Evolutionary conservation across 2,113 vertebrate genomes (phyloP), one percentile per base, ranked within the genome.

Genomic region (Sorex araneus): DNA sequence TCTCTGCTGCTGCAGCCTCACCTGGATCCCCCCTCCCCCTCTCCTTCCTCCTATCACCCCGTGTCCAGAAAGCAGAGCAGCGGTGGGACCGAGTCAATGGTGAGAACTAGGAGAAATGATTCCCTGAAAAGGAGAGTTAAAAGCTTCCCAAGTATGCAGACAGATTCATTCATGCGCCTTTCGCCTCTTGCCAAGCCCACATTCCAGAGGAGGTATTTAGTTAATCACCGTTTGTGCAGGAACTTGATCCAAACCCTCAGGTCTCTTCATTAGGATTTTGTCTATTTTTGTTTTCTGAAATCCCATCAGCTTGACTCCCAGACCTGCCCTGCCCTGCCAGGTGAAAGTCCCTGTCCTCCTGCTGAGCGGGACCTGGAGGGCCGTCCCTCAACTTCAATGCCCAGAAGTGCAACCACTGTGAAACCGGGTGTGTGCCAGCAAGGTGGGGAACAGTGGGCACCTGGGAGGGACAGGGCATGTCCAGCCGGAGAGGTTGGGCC

Each of bases 201-300:
- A 98, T 98, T 98, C 97, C 98, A 96, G 90, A 84, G 94, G 97
- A 98, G 98, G 98, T 96, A 98, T 98, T 97, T 95, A 97, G 97
- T 98, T 99, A 98, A 98, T 97, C 98, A 93, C 75, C 94, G 90
- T 97, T 97, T 96, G 87, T 94, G 75, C 94, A 96, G 97, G 96
- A 97, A 98, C 94, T 95, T 95, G 97, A 98, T 98, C 98, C 97
- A 98, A 98, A 97, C 96, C 95, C 96, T 98, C 97, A 95, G 97
- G 96, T 97, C 95, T 70, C 96, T 97, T 96, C 95, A 82, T 93
- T 89, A 95, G 91, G 87, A 95, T 96, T 97, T 92, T 95, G 84
- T 92, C 81, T 76, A 63, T 54, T 97, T 97, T 95, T 85, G 96
- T 97, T 97, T 97, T 95, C 83, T 97, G 90, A 96, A 97, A 97